Evolutionary conservation across 2,113 vertebrate genomes (phyloP).

Genomic region (Azemiops feae): DNA sequence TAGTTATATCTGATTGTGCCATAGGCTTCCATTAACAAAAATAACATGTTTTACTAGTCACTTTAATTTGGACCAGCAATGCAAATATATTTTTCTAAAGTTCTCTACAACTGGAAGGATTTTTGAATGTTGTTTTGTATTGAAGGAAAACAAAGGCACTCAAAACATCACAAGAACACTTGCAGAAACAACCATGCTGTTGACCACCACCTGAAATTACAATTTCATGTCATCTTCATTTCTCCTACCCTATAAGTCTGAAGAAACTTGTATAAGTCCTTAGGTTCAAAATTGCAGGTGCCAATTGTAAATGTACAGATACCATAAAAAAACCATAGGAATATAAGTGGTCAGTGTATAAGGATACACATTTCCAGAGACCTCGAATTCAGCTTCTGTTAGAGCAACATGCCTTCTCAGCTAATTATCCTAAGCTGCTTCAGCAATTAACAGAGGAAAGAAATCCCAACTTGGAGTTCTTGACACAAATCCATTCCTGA

Average conservation of each 20-base stretch:
- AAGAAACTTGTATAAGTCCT: background rate
- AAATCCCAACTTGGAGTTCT: background rate
- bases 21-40: background rate
- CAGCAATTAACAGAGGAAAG: background rate
- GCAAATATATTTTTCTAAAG: background rate
- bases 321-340: background rate
- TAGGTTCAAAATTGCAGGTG: background rate
- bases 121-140: background rate
- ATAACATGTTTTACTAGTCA: background rate
- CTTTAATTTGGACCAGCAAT: background rate
- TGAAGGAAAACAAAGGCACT: background rate
- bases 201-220: background rate
- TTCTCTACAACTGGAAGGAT: background rate
- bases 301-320: background rate
- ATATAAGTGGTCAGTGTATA: background rate
- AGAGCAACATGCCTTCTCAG: accelerated
- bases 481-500: background rate
- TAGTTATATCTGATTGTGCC: background rate
- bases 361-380: background rate
- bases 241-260: background rate
- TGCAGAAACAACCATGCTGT: background rate
- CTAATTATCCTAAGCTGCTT: background rate
- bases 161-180: background rate
- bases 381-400: background rate
- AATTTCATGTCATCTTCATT: background rate